Conservation (phyloP, 1,140 invertebrate genomes). For the Maniola jurtina region DNA sequence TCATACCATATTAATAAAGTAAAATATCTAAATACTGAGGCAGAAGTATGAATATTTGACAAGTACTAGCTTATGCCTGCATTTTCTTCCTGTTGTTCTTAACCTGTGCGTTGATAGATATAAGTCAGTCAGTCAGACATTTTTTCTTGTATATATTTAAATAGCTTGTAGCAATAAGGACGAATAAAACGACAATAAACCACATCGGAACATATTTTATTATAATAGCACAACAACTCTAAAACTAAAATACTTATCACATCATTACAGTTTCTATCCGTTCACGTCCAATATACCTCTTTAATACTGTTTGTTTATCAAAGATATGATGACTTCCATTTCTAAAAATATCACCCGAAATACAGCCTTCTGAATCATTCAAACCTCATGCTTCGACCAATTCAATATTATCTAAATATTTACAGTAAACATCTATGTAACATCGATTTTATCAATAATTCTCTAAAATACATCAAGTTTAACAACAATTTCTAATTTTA, state of each 20-base stretch:
- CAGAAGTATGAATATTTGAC: too few relatives aligned
- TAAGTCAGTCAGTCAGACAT: too few relatives aligned
- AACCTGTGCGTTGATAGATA: too few relatives aligned
- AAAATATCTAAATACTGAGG: background rate
- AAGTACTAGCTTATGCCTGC: too few relatives aligned
- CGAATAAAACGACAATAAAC: conserved; percentile 43
- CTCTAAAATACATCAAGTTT: conserved; percentile 77
- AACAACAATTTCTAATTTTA: conserved; percentile 74
- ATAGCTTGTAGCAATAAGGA: background rate
- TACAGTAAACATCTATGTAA: conserved; percentile 78
- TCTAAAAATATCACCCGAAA: conserved; percentile 78
- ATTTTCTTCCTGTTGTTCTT: too few relatives aligned
- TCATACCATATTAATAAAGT: background rate
- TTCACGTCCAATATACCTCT: conserved; percentile 38
- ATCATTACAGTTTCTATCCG: conserved; percentile 63
- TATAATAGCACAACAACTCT: conserved; percentile 78
- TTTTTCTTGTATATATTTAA: too few relatives aligned
- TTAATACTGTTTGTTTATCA: conserved; percentile 66
- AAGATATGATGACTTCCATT: conserved; percentile 69
- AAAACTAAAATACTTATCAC: conserved; percentile 72
- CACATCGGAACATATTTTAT: conserved; percentile 77
- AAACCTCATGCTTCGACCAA: conserved; percentile 60
- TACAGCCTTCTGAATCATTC: conserved; percentile 77
- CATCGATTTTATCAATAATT: conserved; percentile 77
- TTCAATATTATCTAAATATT: conserved; percentile 56